Base-by-base conservation (phyloP, 2,113 vertebrate species). In the Microtus oregoni region DNA sequence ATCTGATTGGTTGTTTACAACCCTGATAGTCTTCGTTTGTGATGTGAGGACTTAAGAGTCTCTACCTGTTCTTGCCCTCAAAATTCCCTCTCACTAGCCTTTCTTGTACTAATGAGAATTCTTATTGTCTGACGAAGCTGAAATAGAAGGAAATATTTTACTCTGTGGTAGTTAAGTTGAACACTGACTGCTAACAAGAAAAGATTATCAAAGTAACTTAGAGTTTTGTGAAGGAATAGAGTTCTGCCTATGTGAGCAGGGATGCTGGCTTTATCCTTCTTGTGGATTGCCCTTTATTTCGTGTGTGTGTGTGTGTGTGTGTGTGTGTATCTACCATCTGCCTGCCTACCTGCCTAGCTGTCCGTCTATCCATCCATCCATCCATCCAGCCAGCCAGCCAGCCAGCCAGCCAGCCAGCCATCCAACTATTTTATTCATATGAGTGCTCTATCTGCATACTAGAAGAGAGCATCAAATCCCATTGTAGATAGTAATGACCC, bases 181-280 rank as follows among this genome's bases (percentile, higher is more conserved):
- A 55, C 61, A 92, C 32, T 75, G 58, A 92, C 38, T 86, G 85
- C 28, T 17, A 76, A 44, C 67, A 95, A 93, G 32, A 50, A 76
- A 86, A 91, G 77, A 20, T 76, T 50, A 0, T 75, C 73, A 87
- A 17, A 78, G 70, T 35, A 50, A 82, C 5, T 89, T 28, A 55
- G 52, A 63, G 28, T 90, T 44, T 63, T 82, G 47, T 47, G 58
- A 94, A 82, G 78, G 50, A 65, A 50, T 14, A 73, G 35, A 97
- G 47, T 96, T 89, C 47, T 89, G 63, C 2, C 20, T 72, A 50
- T 89, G 50, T 8, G 93, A 72, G 47, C 85, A 85, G 50, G 44
- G 91, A 86, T 89, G 10, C 38, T 95, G 50, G 0, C 87, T 96
- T 86, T 44, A 52, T 79, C 17, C 90, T 95, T 95, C 50, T 96